These are phyloP conservation scores for Pollenia amentaria DNA, from an alignment of 2,888 invertebrate species.

Conservation along the genomic window DNA sequence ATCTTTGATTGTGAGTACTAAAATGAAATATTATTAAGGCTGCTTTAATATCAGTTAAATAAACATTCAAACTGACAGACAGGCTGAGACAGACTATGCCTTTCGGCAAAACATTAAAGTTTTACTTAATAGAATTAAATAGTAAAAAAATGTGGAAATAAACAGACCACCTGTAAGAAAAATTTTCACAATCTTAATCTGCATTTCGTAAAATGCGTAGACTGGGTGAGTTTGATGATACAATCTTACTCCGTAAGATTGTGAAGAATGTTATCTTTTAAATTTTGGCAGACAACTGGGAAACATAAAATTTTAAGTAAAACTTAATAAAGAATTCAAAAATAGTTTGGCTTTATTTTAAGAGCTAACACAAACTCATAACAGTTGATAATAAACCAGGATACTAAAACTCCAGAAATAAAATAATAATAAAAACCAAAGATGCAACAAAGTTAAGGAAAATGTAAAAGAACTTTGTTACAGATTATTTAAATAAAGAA, in stretches of 20 bases:
- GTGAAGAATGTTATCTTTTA: neutral
- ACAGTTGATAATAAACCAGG: neutral
- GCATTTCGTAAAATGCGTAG: neutral
- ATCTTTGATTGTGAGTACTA: neutral
- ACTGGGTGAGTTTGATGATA: neutral
- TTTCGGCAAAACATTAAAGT: conserved; percentile 19
- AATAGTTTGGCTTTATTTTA: neutral
- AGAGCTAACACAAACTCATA: conserved; percentile 5
- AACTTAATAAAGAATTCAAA: conserved; percentile 4
- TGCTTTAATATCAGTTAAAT: conserved; percentile 35
- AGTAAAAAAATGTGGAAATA: conserved; percentile 13
- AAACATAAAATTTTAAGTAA: conserved; percentile 10
- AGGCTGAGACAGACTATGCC: neutral
- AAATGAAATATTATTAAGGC: conserved; percentile 33
- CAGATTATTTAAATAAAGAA: neutral
- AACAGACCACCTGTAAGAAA: conserved; percentile 78
- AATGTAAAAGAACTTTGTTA: neutral
- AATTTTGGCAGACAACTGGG: neutral
- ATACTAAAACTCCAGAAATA: conserved; percentile 15
- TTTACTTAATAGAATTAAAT: conserved; percentile 51
- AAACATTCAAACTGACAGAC: neutral
- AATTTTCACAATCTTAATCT: conserved; percentile 71
- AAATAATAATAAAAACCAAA: conserved; percentile 6
- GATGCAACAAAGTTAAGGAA: neutral
- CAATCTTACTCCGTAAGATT: neutral